Evolutionary conservation across 2,113 vertebrate species (phyloP).

Genomic region (Clarias macrocephalus): DNA sequence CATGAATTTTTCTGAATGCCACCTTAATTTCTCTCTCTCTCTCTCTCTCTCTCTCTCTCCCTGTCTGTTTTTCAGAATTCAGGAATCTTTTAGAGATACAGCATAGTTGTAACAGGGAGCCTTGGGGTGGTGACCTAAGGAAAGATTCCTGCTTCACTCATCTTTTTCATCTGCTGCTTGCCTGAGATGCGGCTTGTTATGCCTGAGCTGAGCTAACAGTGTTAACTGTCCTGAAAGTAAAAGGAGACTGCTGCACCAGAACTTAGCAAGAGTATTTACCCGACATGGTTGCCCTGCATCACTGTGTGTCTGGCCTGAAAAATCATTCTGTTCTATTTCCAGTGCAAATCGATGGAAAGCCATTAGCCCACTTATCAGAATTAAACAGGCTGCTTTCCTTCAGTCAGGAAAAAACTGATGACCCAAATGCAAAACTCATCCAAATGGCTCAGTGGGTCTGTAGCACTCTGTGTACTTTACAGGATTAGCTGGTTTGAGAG

Average conservation of each 20-base stretch:
- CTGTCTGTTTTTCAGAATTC: too few species aligned
- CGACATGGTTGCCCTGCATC: neutral
- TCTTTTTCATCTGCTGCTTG: neutral
- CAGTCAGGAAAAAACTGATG: conserved; percentile 23
- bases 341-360: conserved; percentile 36
- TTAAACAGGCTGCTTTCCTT: conserved; percentile 28
- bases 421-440: conserved; percentile 23
- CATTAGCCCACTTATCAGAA: conserved; percentile 49
- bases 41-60: neutral
- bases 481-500: neutral
- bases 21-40: neutral
- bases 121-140: neutral
- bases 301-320: neutral
- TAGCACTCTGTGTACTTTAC: neutral
- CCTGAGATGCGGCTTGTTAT: neutral
- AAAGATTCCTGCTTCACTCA: neutral
- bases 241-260: neutral
- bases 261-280: conserved; percentile 6
- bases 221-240: too few species aligned
- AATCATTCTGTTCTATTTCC: conserved; percentile 10
- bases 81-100: too few species aligned
- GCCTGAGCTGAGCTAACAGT: neutral
- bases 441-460: neutral
- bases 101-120: too few species aligned
- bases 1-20: neutral